Base-by-base conservation (phyloP, 2,888 invertebrate species). In the Corythucha ciliata region DNA sequence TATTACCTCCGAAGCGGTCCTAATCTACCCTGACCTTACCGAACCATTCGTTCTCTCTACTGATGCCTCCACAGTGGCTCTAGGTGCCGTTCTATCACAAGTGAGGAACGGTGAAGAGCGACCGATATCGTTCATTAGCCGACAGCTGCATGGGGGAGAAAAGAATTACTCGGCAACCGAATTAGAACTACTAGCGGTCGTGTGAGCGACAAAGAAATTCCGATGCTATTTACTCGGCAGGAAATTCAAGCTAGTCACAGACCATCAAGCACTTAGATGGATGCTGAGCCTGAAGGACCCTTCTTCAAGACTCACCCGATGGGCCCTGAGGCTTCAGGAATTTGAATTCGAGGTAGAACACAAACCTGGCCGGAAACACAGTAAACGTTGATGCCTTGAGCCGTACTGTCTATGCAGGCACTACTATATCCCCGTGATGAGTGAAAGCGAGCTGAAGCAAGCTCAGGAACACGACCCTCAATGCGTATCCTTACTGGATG, bases 241-340 rank as follows among this genome's bases (percentile, higher is more conserved):
- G 22, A 60, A 62, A 47, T 69, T 70, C 27, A 62, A 53, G 0
- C 67, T 70, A 0, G 60, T 65, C 2, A 69, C 67, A 1, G 69
- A 70, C 45, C 69, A 69, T 52, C 58, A 63, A 44, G 66, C 66
- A 1, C 48, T 68, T 3, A 59, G 57, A 4, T 69, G 66, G 65
- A 41, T 69, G 0, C 63, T 66, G 46, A 62, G 37, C 0, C 32
- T 67, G 0, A 68, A 68, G 59, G 66, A 68, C 7, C 67, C 66
- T 0, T 66, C 64, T 26, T 64, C 64, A 0, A 61, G 66, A 55
- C 54, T 67, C 40, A 56, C 63, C 7, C 26, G 68, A 3, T 69
- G 67, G 68, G 51, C 63, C 18, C 45, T 68, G n/a, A 63, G 60
- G 52, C 48, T 66, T 24, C 58, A 59, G 53, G 64, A 66, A 59